Percentiles rank a stretch among this genome's conserved stretches.
These are phyloP conservation scores for Chaenocephalus aceratus DNA, from an alignment of 2,113 vertebrate genomes.

Conservation along the genomic window DNA sequence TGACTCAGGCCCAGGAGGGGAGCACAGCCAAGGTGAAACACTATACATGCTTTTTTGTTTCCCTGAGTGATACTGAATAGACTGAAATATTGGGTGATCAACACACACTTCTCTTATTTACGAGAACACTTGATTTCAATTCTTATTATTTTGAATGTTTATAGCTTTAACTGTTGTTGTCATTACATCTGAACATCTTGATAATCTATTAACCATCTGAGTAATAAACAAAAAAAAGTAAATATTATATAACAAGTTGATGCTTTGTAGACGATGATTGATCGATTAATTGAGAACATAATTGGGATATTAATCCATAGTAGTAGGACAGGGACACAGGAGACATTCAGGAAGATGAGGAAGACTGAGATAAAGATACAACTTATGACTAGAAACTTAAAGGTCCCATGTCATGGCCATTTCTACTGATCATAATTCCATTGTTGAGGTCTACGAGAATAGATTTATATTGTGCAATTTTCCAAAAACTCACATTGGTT, in stretches of 20 bases:
- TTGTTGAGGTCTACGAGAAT: too few relatives aligned
- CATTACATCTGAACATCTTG: too few relatives aligned
- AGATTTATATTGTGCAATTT: too few relatives aligned
- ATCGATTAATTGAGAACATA: not conserved
- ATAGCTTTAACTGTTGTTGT: not conserved
- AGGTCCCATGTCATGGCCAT: too few relatives aligned
- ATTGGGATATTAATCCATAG: not conserved
- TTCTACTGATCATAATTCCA: too few relatives aligned
- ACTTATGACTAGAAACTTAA: too few relatives aligned
- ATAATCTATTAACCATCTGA: too few relatives aligned
- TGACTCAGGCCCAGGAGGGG: conserved; percentile 88
- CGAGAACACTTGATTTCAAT: not conserved
- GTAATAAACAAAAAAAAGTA: too few relatives aligned
- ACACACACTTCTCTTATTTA: not conserved
- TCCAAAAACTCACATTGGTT: too few relatives aligned
- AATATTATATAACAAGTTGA: not conserved
- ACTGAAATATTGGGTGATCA: not conserved
- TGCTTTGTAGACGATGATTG: not conserved
- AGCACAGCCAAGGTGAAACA: conserved; percentile 90
- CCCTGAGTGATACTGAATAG: not conserved
- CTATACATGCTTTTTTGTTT: not conserved
- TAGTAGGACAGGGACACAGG: too few relatives aligned
- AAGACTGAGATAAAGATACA: too few relatives aligned
- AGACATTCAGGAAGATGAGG: too few relatives aligned
- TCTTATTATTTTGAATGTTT: not conserved